Evolutionary conservation across 2,888 invertebrate genomes (phyloP), one percentile per base, ranked within the genome.

Genomic region (Apoda limacodes): DNA sequence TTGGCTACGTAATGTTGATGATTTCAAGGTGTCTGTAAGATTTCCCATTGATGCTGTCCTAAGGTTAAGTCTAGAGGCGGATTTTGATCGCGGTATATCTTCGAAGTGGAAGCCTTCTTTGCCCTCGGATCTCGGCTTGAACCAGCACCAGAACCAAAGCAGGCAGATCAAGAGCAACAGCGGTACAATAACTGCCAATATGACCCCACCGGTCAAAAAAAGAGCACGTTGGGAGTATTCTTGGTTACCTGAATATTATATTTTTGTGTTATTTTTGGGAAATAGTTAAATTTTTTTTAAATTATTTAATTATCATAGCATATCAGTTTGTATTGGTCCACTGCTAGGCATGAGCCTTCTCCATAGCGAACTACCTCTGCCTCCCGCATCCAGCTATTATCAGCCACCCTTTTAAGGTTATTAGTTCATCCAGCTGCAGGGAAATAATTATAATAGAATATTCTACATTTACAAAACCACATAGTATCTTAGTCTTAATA

Each of bases 191-290:
- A 90, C 84, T 52, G 85, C 86, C 59, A 88, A 57, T 62, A 91
- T 86, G 68, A 90, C 82, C 57, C 86, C 89, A 70, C 88, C 85
- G 47, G 89, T 88, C 56, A 88, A 82, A 75, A 89, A 89, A 45
- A 88, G 86, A 50, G 88, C 81, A 52, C 87, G 86, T 61, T 88
- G 88, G 30, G 88, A 86, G 62, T 86, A 86, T 61, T 83, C 86
- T 64, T 86, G 85, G 55, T 84, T 82, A 80, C 86, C 86, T 86
- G 76, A 37, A 59, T 61, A 46, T 50, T 39, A 56, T 61, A 67
- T 30, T 36, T 22, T 28, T 30, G 23, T 5, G 12, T 11, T 21
- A 28, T 31, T 31, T 15, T 9, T 22, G 11, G 6, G 5, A 22
- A 9, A 21, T 5, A 28, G 9, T 19, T 19, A 9, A 20, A 20